phyloP scores from a whole-genome alignment of 2,797 vertebrate species.

The Poeciliopsis gracilis region DNA sequence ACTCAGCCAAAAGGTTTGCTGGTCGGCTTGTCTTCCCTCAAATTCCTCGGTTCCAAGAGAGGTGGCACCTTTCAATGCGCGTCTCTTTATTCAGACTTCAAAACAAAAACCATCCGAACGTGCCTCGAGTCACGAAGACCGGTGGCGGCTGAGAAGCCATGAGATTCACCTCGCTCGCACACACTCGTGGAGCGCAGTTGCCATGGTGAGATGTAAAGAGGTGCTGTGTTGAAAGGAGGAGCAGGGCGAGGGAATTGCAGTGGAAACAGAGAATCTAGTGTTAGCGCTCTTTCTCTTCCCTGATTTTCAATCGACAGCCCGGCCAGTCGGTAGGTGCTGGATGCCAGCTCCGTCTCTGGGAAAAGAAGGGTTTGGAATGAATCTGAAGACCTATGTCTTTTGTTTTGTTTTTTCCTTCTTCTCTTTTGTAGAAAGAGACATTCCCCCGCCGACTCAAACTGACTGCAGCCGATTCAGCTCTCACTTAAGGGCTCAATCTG shows the following conservation, averaged over 20 bases:
- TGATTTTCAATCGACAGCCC: conserved; percentile 67
- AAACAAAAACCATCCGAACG: conserved; percentile 73
- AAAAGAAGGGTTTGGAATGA: conserved; percentile 52
- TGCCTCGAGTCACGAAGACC: conserved; percentile 70
- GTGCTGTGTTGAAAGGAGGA: conserved; percentile 76
- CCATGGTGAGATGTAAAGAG: conserved; percentile 82
- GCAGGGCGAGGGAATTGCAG: conserved; percentile 59
- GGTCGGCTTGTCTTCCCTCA: conserved; percentile 37
- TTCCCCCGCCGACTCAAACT: conserved; percentile 30
- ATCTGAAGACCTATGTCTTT: not conserved
- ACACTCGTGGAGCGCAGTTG: conserved; percentile 62
- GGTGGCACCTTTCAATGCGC: conserved; percentile 55
- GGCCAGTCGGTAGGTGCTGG: conserved; percentile 45
- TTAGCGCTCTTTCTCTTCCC: conserved; percentile 45
- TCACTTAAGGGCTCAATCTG: conserved; percentile 48
- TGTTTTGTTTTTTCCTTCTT: conserved; percentile 21
- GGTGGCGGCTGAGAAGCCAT: conserved; percentile 55
- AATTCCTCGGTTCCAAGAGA: conserved; percentile 54
- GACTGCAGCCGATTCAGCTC: conserved; percentile 46
- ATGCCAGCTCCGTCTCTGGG: conserved; percentile 63
- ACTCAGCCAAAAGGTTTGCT: conserved; percentile 48
- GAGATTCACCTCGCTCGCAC: conserved; percentile 62
- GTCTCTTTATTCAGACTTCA: conserved; percentile 64
- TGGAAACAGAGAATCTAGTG: conserved; percentile 78
- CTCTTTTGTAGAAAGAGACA: conserved; percentile 36